A percentile compares a stretch with the other conserved stretches of the same genome.
Evolutionary conservation across 2,797 vertebrate genomes (phyloP).

Genomic region (Lagocephalus sceleratus): DNA sequence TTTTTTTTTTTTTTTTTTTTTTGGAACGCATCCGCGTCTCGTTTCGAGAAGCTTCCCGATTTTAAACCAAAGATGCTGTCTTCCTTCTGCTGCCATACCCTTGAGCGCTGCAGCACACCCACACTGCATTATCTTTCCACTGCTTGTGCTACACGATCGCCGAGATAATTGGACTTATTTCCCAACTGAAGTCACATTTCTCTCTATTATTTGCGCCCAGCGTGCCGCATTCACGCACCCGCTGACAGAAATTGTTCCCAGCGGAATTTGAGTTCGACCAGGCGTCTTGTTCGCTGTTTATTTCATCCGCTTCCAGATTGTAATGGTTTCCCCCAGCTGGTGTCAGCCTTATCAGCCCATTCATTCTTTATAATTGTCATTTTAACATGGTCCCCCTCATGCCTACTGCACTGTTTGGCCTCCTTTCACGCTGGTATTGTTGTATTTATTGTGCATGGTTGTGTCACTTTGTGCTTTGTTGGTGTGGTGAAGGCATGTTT

Average conservation of each 20-base stretch:
- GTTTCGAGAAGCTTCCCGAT: slow-evolving; percentile 37
- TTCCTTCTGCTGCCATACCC: slow-evolving; percentile 58
- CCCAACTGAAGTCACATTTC: background rate
- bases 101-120: slow-evolving; percentile 64
- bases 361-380: slow-evolving; percentile 34
- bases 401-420: slow-evolving; percentile 49
- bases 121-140: slow-evolving; percentile 25
- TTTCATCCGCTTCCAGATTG: background rate
- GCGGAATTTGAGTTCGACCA: slow-evolving; percentile 17
- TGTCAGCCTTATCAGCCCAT: slow-evolving; percentile 42
- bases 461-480: background rate
- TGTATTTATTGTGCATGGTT: slow-evolving; percentile 20
- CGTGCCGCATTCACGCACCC: slow-evolving; percentile 5
- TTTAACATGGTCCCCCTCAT: slow-evolving; percentile 10
- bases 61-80: slow-evolving; percentile 41
- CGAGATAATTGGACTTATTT: slow-evolving; percentile 5
- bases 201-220: slow-evolving; percentile 21
- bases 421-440: slow-evolving; percentile 39
- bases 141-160: slow-evolving; percentile 17
- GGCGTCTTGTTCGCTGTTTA: slow-evolving; percentile 5
- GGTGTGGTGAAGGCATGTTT: slow-evolving; percentile 2
- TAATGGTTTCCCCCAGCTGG: slow-evolving; percentile 38
- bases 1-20: background rate
- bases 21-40: slow-evolving; percentile 14
- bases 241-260: background rate